Evolutionary conservation across 2,113 vertebrate genomes (phyloP).

Genomic region (Ictidomys tridecemlineatus): DNA sequence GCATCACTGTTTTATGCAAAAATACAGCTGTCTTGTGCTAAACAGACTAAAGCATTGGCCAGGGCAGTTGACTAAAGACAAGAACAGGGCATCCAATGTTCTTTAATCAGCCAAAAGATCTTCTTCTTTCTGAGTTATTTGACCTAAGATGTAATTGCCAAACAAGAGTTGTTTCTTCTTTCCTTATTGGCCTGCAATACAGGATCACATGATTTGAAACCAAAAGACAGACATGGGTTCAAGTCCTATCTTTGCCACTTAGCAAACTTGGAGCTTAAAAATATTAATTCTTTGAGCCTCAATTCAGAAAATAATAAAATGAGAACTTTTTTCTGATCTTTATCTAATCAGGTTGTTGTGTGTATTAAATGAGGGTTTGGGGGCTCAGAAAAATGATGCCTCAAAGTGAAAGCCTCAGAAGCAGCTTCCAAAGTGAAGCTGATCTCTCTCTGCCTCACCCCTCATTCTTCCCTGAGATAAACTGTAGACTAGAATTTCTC

Average conservation of each 20-base stretch:
- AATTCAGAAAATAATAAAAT: background rate
- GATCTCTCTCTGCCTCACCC: background rate
- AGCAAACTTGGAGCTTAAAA: background rate
- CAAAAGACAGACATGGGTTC: background rate
- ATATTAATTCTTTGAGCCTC: background rate
- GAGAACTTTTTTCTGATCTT: background rate
- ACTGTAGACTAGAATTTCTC: background rate
- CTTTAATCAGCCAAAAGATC: background rate
- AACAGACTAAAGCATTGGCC: background rate
- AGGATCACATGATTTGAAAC: background rate
- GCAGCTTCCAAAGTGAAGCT: background rate
- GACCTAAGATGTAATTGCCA: constrained; percentile 19
- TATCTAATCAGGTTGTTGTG: background rate
- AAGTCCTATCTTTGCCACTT: background rate
- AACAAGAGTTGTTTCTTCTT: constrained; percentile 63
- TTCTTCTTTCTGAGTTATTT: background rate
- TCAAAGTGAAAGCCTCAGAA: background rate
- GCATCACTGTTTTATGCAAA: background rate
- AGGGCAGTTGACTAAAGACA: background rate
- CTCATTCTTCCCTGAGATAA: background rate
- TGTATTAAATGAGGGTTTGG: background rate
- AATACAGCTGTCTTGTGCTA: background rate
- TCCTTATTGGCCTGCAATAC: constrained; percentile 7
- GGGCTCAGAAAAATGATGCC: background rate
- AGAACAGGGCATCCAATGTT: background rate